Evolutionary conservation across 2,113 vertebrate genomes (phyloP).

Genomic region (Clarias batrachus): DNA sequence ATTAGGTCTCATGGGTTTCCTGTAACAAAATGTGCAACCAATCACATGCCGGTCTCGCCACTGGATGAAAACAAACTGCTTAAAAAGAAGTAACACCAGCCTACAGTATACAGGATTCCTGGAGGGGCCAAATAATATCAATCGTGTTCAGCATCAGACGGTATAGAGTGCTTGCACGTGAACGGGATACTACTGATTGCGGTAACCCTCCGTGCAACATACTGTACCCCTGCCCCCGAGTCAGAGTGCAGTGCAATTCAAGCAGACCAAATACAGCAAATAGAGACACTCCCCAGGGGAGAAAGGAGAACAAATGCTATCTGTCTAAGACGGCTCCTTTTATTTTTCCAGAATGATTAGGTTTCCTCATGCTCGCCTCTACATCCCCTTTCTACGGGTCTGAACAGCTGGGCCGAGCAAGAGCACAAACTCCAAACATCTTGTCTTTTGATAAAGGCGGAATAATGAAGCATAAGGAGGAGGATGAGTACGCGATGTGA

Average conservation of each 20-base stretch:
- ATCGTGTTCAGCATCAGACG: background rate
- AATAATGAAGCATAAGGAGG: constrained; percentile 33
- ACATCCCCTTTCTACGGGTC: background rate
- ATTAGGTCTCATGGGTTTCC: background rate
- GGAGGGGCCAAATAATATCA: background rate
- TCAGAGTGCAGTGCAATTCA: background rate
- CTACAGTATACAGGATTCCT: background rate
- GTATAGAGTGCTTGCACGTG: background rate
- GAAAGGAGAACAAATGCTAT: background rate
- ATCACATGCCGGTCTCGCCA: background rate
- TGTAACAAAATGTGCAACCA: background rate
- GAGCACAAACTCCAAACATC: constrained; percentile 14
- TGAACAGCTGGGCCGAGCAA: background rate
- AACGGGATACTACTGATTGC: background rate
- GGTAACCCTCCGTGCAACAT: background rate
- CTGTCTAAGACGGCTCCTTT: background rate
- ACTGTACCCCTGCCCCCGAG: background rate
- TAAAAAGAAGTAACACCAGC: background rate
- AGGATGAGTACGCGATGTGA: background rate
- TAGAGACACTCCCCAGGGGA: background rate
- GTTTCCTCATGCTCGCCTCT: background rate
- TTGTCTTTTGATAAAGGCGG: constrained; percentile 43
- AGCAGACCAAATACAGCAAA: background rate
- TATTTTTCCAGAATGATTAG: background rate
- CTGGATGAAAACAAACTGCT: constrained; percentile 4